phyloP scores from a whole-genome alignment of 2,888 invertebrate genomes.

The Pogonocherus hispidulus region DNA sequence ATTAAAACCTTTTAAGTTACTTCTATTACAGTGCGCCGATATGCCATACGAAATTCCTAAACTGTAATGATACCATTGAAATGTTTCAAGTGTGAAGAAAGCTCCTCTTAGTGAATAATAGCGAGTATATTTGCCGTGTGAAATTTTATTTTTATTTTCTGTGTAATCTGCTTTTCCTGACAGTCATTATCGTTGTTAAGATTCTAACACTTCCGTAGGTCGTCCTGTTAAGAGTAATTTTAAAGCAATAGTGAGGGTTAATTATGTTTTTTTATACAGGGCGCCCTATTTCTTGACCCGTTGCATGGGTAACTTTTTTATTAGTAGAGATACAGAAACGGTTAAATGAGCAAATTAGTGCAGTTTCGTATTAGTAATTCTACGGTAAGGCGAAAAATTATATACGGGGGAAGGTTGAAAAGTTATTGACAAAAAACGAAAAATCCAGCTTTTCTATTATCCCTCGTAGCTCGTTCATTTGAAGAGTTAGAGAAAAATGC shows the following conservation, averaged over 20 bases:
- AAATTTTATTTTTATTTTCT: conserved; percentile 6
- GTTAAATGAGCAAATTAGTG: no score
- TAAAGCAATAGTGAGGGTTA: neutral
- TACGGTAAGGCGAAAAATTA: no score
- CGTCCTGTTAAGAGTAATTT: neutral
- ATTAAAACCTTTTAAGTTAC: conserved; percentile 13
- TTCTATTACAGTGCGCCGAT: neutral
- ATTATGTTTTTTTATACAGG: no score
- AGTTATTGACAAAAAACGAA: no score
- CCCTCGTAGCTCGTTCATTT: no score
- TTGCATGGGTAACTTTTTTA: no score
- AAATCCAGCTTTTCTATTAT: no score
- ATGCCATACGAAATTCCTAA: neutral
- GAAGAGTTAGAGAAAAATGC: no score
- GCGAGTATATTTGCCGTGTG: conserved; percentile 7
- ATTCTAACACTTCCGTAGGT: conserved; percentile 11
- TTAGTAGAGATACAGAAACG: no score
- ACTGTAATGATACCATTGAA: conserved; percentile 6
- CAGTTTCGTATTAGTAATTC: no score
- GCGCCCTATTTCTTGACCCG: no score
- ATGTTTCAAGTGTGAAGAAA: conserved; percentile 17
- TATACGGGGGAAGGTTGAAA: no score
- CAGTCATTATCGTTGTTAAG: conserved; percentile 1
- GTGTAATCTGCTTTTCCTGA: neutral
- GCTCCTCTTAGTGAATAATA: conserved; percentile 3